Evolutionary conservation across 2,797 vertebrate species (phyloP), one percentile per base, ranked within the genome.

Genomic region (Apogon talboti): DNA sequence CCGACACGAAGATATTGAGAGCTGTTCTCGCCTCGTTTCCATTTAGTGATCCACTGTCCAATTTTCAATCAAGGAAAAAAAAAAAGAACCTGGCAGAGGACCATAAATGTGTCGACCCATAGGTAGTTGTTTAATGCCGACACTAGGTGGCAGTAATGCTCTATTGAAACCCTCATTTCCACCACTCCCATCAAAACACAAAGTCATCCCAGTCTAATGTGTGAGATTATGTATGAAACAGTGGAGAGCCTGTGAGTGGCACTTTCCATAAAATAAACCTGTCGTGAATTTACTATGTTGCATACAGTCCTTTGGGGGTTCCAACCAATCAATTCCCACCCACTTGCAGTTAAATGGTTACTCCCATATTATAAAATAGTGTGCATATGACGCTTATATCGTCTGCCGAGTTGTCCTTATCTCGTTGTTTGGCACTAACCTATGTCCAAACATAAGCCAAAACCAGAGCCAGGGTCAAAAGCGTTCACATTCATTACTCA

Each of bases 91-190:
- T 24, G n/a, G 21, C 16, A 61, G 19, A 58, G 41, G 3, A 28
- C 9, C 6, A 41, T 7, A 28, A 33, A 35, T 12, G 28, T 8
- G 28, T 30, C 28, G 28, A 3, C n/a, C 48, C 51, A 11, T 3
- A 24, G 7, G 11, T 13, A n/a, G 28, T 1, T 71, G 3, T 53
- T 33, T 6, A n/a, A 0, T 9, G 14, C 8, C 9, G 4, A 4
- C 92, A 85, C 83, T 79, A 91, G 93, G 80, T 92, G 92, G 88
- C 93, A 92, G 71, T 92, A 71, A 81, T 78, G 90, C 7, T 81
- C 74, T 76, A 84, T 4, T 58, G 38, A 50, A 82, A 41, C 53
- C 4, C 56, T 13, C 4, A 3, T 6, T 4, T 24, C 47, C 33
- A 71, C 82, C 82, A 80, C 79, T 80, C 82, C 78, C 82, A 71